Percentiles rank a stretch among this genome's conserved stretches.
These are phyloP conservation scores for Actinopyga echinites DNA, from an alignment of 53 echinoderm and acorn worm species.

Conservation along the genomic window DNA sequence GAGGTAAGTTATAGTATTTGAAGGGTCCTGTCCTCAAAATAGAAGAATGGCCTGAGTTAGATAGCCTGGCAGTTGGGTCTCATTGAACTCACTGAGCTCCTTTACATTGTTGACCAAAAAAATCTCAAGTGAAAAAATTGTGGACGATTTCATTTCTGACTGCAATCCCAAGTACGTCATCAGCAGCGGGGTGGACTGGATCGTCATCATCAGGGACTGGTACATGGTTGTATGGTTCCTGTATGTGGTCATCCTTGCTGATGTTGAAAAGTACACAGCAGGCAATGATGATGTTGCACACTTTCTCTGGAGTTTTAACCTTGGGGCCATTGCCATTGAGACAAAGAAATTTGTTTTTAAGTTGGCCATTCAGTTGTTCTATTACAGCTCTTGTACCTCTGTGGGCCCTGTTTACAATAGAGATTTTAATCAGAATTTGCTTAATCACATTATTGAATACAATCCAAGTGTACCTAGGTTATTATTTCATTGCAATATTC, in stretches of 20 bases:
- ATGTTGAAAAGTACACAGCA: conserved; percentile 58
- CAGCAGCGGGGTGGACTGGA: conserved; percentile 1
- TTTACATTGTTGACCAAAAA: too few species aligned
- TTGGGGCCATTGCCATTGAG: conserved; percentile 45
- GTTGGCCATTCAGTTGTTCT: conserved; percentile 43
- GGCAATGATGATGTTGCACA: conserved; percentile 32
- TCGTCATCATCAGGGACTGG: conserved; percentile 12
- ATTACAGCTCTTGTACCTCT: conserved; percentile 32
- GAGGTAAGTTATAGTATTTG: too few species aligned
- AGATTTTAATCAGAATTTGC: neutral
- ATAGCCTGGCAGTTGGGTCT: too few species aligned
- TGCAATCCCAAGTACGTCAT: conserved; percentile 26
- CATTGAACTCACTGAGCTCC: too few species aligned
- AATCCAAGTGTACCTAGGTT: too few species aligned
- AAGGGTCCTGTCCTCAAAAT: too few species aligned
- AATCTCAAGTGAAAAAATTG: conserved; percentile 6
- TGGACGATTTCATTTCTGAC: conserved; percentile 25
- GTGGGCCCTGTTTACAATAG: neutral
- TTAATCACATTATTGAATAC: too few species aligned
- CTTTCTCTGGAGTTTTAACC: conserved; percentile 34
- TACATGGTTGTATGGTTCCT: conserved; percentile 34
- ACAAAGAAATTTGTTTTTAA: conserved; percentile 47
- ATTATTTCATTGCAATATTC: too few species aligned
- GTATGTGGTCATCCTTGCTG: conserved; percentile 53
- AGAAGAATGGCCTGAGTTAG: too few species aligned